A percentile compares a stretch with the other conserved stretches of the same genome.
Conservation (phyloP, 2,888 invertebrate species). For the Xestia sexstrigata region DNA sequence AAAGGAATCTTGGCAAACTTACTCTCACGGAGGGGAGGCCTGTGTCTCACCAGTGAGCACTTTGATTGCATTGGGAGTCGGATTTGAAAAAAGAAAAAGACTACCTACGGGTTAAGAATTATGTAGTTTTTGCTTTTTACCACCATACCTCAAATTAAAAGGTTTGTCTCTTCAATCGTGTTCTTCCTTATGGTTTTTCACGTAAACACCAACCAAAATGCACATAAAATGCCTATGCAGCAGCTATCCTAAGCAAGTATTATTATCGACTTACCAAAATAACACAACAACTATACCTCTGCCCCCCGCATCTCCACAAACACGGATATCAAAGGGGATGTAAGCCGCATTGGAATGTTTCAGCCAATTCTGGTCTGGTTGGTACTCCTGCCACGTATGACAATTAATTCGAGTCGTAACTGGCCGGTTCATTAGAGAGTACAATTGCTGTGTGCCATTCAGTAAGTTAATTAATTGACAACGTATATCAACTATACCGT, state of each 20-base stretch:
- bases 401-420: conserved; percentile 83
- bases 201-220: conserved; percentile 41
- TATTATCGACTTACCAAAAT: conserved; percentile 63
- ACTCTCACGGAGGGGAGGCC: neutral
- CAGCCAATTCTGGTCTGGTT: conserved; percentile 75
- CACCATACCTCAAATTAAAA: neutral
- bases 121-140: neutral
- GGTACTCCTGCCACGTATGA: conserved; percentile 82
- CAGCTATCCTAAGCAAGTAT: conserved; percentile 65
- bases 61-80: neutral
- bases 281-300: conserved; percentile 36
- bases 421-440: conserved; percentile 83
- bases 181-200: neutral
- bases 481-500: conserved; percentile 36
- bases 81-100: neutral
- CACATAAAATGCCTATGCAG: conserved; percentile 61
- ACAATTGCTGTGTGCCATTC: conserved; percentile 80
- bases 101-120: neutral
- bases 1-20: neutral
- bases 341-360: conserved; percentile 34
- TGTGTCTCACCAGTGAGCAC: neutral
- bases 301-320: conserved; percentile 19
- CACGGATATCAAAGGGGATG: conserved; percentile 28
- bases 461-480: conserved; percentile 80
- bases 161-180: neutral